Percentiles rank a stretch among this genome's conserved stretches.
These are phyloP conservation scores for Telmatochromis sp. DNA, from an alignment of 2,113 vertebrate species.

Conservation along the genomic window DNA sequence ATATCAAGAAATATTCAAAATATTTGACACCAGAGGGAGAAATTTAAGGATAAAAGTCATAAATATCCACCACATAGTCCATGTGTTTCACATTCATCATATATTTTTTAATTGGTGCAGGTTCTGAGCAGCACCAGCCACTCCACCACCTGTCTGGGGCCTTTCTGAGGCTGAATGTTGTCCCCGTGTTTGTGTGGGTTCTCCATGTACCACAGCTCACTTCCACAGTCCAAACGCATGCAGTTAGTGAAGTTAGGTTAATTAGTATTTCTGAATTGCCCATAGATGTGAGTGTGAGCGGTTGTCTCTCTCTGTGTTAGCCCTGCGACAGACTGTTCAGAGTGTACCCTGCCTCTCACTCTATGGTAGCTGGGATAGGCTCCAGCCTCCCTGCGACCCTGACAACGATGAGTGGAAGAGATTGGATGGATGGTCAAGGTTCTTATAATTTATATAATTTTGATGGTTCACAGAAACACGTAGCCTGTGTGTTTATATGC, in stretches of 20 bases:
- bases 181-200: background rate
- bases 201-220: background rate
- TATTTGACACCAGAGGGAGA: accelerated
- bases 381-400: too few species aligned
- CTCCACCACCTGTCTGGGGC: background rate
- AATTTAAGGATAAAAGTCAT: background rate
- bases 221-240: background rate
- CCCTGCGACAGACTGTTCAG: background rate
- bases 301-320: accelerated
- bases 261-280: background rate
- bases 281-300: background rate
- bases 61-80: background rate
- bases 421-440: too few species aligned
- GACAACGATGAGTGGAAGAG: too few species aligned
- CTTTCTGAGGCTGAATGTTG: background rate
- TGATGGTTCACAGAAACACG: too few species aligned
- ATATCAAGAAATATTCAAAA: background rate
- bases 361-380: too few species aligned
- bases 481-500: too few species aligned
- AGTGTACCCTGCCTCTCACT: background rate
- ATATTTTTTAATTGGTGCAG: accelerated
- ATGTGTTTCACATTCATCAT: background rate
- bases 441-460: too few species aligned
- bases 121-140: background rate
- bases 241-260: background rate